phyloP scores from a whole-genome alignment of 2,888 invertebrate genomes.

The Maniola hyperantus region DNA sequence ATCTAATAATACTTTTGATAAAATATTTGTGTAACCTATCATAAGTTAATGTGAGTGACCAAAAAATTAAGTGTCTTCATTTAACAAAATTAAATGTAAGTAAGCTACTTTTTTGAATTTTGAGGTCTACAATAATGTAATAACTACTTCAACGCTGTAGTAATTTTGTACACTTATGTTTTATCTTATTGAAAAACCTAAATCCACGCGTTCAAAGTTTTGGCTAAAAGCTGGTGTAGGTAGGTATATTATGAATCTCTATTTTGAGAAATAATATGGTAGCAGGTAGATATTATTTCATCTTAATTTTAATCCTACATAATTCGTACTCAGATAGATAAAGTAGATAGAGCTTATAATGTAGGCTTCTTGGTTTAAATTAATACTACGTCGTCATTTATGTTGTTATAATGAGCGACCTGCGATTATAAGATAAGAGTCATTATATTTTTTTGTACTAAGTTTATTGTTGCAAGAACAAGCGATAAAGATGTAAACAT shows the following conservation, averaged over 20 bases:
- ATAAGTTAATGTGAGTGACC: background rate
- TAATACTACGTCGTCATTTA: constrained; percentile 12
- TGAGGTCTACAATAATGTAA: too few relatives aligned
- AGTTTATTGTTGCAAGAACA: constrained; percentile 26
- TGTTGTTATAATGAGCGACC: constrained; percentile 17
- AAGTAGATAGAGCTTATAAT: background rate
- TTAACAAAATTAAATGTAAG: too few relatives aligned
- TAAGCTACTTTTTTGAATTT: too few relatives aligned
- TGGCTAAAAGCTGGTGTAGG: too few relatives aligned
- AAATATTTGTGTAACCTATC: background rate
- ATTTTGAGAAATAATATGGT: too few relatives aligned
- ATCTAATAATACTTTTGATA: background rate
- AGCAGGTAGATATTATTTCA: too few relatives aligned
- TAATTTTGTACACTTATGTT: background rate
- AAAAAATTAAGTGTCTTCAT: background rate
- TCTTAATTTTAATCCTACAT: too few relatives aligned
- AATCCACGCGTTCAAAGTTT: too few relatives aligned
- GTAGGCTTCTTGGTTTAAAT: constrained; percentile 9
- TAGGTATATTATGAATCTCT: too few relatives aligned
- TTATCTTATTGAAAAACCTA: too few relatives aligned
- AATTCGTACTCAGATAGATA: background rate
- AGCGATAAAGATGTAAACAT: constrained; percentile 24
- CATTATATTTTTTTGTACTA: constrained; percentile 28
- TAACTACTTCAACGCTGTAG: too few relatives aligned
- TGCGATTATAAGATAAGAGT: constrained; percentile 29